Evolutionary conservation across 1,140 invertebrate species (phyloP).

Genomic region (Drepana arcuata): DNA sequence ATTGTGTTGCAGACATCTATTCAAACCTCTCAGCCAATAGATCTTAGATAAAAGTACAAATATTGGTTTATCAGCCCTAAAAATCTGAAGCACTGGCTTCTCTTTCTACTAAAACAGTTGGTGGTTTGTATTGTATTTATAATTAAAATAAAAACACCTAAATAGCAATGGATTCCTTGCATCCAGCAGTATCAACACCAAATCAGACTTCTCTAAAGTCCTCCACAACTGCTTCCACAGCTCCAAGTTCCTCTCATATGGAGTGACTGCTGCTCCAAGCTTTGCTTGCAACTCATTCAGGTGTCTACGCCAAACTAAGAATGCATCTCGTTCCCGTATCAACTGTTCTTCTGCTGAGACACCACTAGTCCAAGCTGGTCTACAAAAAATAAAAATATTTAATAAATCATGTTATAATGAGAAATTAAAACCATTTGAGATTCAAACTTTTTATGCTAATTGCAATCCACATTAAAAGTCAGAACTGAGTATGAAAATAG

Average conservation of each 20-base stretch:
- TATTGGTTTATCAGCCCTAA: slow-evolving; percentile 7
- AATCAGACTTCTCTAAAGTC: slow-evolving; percentile 96
- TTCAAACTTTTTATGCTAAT: no score
- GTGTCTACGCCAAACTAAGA: slow-evolving; percentile 90
- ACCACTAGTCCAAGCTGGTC: slow-evolving; percentile 85
- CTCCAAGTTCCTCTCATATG: slow-evolving; percentile 98
- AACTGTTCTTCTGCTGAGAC: slow-evolving; percentile 87
- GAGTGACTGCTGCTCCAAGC: slow-evolving; percentile 89
- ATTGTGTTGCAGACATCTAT: no score
- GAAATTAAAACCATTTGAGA: no score
- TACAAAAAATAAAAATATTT: no score
- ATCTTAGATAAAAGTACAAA: neutral
- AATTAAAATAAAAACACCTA: slow-evolving; percentile 56
- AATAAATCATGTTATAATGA: no score
- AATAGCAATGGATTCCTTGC: slow-evolving; percentile 97
- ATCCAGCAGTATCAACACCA: slow-evolving; percentile 97
- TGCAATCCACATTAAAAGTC: no score
- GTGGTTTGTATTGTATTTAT: no score
- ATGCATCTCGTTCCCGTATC: slow-evolving; percentile 82
- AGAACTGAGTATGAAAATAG: no score
- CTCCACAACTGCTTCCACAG: slow-evolving; percentile 99
- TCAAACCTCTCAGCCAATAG: no score
- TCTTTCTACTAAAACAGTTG: no score
- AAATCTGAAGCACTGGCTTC: no score
- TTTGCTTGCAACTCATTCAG: slow-evolving; percentile 82